Base-by-base conservation (phyloP, 1,140 invertebrate genomes). In the Lithobius niger region DNA sequence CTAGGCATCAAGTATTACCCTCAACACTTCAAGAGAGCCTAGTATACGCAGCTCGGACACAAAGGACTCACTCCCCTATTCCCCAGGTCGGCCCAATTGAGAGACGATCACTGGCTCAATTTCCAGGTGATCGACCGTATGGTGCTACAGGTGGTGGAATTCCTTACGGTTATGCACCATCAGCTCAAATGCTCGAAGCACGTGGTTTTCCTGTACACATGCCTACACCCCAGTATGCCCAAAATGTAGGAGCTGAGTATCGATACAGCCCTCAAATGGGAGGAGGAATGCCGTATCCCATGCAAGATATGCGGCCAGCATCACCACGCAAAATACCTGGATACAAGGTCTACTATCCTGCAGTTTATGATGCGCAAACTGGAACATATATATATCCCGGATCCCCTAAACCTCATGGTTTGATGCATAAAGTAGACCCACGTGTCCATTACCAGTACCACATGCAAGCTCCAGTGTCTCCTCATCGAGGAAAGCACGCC, bases 111-210 rank as follows among this genome's bases (percentile, higher is more conserved):
- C 31, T 36, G 10, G n/a, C n/a, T 10, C 31, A 36, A 10, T 36
- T 36, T n/a, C 31, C 31, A n/a, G n/a, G 31, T n/a, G 31, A 36
- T 10, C 31, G 31, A 10, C 10, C 31, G 10, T 36, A 10, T 36
- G 31, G 31, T 36, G 10, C 31, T 36, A n/a, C n/a, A 36, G 10
- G 10, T 10, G n/a, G 31, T 36, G 31, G 31, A 36, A 10, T 36
- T 10, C 44, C 44, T 18, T 47, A 47, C 19, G 44, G 44, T 10
- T 47, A 47, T 47, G 44, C 44, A 13, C 44, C 44, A 15, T 47
- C 44, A 13, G 44, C 44, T 47, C 44, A 47, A 47, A 47, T 47
- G 44, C 22, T 47, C 6, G 44, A 25, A 21, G 48, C 13, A 50
- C 3, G 48, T 26, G 24, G 48, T 16, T 26, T 26, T 24, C 48